Evolutionary conservation across 2,888 invertebrate species (phyloP).

Genomic region (Odontocerum albicorne): DNA sequence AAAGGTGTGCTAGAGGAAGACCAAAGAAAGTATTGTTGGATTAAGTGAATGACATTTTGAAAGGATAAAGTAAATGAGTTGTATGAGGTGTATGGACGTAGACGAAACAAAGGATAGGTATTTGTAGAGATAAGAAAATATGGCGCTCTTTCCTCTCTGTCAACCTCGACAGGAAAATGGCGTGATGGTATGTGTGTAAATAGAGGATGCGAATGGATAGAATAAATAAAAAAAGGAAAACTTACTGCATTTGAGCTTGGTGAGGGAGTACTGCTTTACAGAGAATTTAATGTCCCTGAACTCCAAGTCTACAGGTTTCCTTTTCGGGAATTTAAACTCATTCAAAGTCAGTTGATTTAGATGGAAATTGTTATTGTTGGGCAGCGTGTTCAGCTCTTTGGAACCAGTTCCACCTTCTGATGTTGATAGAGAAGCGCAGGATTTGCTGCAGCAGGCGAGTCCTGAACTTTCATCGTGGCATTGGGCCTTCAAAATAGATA

Average conservation of each 20-base stretch:
- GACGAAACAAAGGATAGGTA: too few species aligned
- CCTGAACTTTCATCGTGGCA: slow-evolving; percentile 29
- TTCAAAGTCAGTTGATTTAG: slow-evolving; percentile 30
- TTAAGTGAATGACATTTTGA: too few species aligned
- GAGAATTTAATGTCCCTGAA: slow-evolving; percentile 69
- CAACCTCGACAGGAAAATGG: too few species aligned
- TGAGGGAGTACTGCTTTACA: slow-evolving; percentile 59
- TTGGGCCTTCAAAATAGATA: background rate
- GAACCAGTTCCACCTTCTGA: slow-evolving; percentile 19
- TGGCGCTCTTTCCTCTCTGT: too few species aligned
- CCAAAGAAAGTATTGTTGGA: too few species aligned
- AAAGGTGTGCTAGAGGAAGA: too few species aligned
- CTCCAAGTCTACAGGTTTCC: slow-evolving; percentile 67
- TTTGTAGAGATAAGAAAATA: too few species aligned
- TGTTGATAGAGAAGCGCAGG: slow-evolving; percentile 27
- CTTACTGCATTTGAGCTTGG: slow-evolving; percentile 63
- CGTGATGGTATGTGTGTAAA: too few species aligned
- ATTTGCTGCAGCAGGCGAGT: slow-evolving; percentile 32
- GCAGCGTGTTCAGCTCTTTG: slow-evolving; percentile 8
- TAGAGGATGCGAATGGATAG: too few species aligned
- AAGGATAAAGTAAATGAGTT: too few species aligned
- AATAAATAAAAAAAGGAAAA: slow-evolving; percentile 33
- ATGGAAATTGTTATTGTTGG: slow-evolving; percentile 32
- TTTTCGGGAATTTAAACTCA: slow-evolving; percentile 37
- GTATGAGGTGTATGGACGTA: too few species aligned